Percentiles rank a stretch among this genome's conserved stretches.
Conservation (phyloP, 2,888 invertebrate species). For the Pheosia gnoma region DNA sequence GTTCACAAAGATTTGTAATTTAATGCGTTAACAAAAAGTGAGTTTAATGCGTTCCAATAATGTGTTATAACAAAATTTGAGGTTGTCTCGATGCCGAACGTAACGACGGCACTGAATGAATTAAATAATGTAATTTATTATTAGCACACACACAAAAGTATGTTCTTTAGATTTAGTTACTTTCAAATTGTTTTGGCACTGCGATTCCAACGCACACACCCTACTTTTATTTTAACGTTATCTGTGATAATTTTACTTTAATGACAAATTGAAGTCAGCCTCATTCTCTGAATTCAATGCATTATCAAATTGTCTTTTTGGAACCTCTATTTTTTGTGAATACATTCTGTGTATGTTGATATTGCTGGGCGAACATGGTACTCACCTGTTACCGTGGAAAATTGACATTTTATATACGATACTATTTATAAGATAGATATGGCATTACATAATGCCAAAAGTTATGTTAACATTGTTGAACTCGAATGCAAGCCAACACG, state of each 20-base stretch:
- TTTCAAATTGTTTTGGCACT: constrained; percentile 50
- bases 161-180: constrained; percentile 43
- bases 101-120: constrained; percentile 31
- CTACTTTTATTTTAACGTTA: constrained; percentile 74
- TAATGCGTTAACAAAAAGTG: constrained; percentile 20
- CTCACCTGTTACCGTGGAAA: constrained; percentile 59
- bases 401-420: constrained; percentile 46
- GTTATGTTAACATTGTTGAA: constrained; percentile 58
- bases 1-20: constrained; percentile 21
- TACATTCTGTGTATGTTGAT: constrained; percentile 27
- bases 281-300: constrained; percentile 37
- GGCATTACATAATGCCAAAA: constrained; percentile 58
- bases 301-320: constrained; percentile 37
- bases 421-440: constrained; percentile 62
- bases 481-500: constrained; percentile 60
- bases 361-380: constrained; percentile 47
- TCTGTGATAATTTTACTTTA: constrained; percentile 81
- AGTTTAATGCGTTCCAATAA: constrained; percentile 21
- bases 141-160: constrained; percentile 38
- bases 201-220: constrained; percentile 56
- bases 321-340: constrained; percentile 36
- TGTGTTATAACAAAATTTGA: constrained; percentile 18
- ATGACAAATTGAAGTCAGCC: constrained; percentile 59
- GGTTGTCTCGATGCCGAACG: constrained; percentile 25
- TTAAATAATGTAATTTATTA: constrained; percentile 34